phyloP scores from a whole-genome alignment of 1,140 invertebrate species.

The Lysiphlebus fabarum region DNA sequence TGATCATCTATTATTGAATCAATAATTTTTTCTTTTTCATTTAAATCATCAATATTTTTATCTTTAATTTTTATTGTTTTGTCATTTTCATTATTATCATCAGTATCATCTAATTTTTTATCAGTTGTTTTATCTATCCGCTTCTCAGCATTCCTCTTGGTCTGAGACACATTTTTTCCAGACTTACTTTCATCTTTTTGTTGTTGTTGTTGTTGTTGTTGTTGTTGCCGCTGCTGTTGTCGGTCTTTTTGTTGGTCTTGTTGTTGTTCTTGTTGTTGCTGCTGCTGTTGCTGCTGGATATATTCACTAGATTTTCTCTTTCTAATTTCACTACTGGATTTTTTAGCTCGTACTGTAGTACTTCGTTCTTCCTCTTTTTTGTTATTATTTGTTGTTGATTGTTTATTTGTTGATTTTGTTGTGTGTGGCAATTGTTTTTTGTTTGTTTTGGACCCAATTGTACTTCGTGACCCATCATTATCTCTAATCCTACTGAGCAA shows the following conservation, averaged over 20 bases:
- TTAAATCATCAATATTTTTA: conserved; percentile 48
- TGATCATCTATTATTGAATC: conserved; percentile 36
- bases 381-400: conserved; percentile 30
- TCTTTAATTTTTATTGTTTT: conserved; percentile 26
- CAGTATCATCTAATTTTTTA: conserved; percentile 23
- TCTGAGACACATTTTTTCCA: conserved; percentile 60
- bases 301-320: conserved; percentile 61
- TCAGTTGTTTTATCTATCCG: conserved; percentile 53
- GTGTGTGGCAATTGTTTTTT: conserved; percentile 42
- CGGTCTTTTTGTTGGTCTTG: conserved; percentile 37
- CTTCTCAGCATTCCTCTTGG: conserved; percentile 67
- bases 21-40: conserved; percentile 28
- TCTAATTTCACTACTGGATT: conserved; percentile 46
- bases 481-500: conserved; percentile 52
- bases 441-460: conserved; percentile 48
- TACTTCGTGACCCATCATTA: conserved; percentile 55
- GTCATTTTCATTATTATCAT: conserved; percentile 5
- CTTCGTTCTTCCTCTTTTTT: conserved; percentile 32
- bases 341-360: conserved; percentile 31
- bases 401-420: conserved; percentile 30
- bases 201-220: no score
- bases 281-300: neutral
- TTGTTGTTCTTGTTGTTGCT: no score
- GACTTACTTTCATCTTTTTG: conserved; percentile 55
- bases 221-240: no score